Base-by-base conservation (phyloP, 2,888 invertebrate genomes). In the Apodemia duryi region DNA sequence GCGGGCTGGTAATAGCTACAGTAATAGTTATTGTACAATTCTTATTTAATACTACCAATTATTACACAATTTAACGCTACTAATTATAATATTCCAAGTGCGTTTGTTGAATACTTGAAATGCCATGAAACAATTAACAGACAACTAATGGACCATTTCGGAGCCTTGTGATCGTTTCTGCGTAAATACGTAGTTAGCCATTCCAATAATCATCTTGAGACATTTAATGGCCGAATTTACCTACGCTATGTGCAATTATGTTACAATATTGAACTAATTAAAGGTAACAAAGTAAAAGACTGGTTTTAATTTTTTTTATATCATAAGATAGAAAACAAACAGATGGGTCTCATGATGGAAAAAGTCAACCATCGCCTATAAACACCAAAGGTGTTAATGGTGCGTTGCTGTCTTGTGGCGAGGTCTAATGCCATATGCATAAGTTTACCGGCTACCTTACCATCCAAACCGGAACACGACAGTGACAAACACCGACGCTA, bases 71-170 rank as follows among this genome's bases (percentile, higher is more conserved):
- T 6, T 46, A 46, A n/a, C 2, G 13, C 1, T 46, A 6, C 46
- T 46, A 46, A 46, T 46, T 46, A 13, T 13, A 46, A 9, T 38
- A 7, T 38, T 38, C 7, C n/a, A 5, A 46, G 13, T 13, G 13
- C 46, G 57, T 32, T 11, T 57, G 13, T 46, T 54, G 54, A 57
- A 57, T 57, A 13, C 57, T 29, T 57, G 29, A 13, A 57, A 57
- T 32, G 13, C 57, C 32, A 57, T 32, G 57, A 6, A 57, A 57
- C 57, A 57, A 57, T 57, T 57, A 57, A 57, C 57, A 57, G 57
- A 6, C 32, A 32, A 57, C 54, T 57, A 57, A 57, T 57, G 57
- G 57, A 29, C 57, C 32, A 57, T 57, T 32, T 11, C n/a, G 28
- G 54, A 57, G 57, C 29, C 57, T 32, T 57, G 32, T 57, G 57